A percentile compares a stretch with the other conserved stretches of the same genome.
Evolutionary conservation across 2,797 vertebrate genomes (phyloP).

Genomic region (Petrocephalus sullivani): DNA sequence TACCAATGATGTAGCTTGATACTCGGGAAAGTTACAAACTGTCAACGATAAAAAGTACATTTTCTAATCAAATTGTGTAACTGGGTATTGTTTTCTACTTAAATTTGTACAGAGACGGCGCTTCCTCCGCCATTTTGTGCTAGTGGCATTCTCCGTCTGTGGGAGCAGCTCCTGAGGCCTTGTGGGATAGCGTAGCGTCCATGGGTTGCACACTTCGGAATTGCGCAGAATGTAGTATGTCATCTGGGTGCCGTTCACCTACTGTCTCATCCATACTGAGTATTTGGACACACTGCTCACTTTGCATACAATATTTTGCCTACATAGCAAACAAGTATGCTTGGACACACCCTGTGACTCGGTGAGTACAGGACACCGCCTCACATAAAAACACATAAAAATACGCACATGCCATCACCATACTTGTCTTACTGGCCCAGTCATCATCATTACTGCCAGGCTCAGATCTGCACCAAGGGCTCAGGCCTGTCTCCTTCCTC

Average conservation of each 20-base stretch:
- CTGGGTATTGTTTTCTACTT: background rate
- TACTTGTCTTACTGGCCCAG: slow-evolving; percentile 27
- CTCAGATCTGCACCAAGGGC: slow-evolving; percentile 29
- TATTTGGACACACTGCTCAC: background rate
- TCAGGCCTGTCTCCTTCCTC: slow-evolving; percentile 24
- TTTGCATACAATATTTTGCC: background rate
- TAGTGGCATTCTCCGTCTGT: background rate
- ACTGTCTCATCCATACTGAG: background rate
- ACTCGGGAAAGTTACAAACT: background rate
- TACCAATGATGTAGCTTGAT: background rate
- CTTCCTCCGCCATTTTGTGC: background rate
- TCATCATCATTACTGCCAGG: slow-evolving; percentile 18
- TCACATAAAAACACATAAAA: background rate
- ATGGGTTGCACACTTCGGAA: background rate
- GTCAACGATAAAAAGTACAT: background rate
- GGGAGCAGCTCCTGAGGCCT: background rate
- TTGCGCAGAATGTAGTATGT: background rate
- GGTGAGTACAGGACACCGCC: slow-evolving; percentile 33
- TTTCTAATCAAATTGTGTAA: background rate
- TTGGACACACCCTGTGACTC: slow-evolving; percentile 31
- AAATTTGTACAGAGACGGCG: background rate
- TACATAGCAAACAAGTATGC: background rate
- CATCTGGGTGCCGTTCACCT: background rate
- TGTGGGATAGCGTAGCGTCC: background rate
- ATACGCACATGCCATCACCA: slow-evolving; percentile 7